Conservation (phyloP, 2,888 invertebrate genomes). For the Chalcis sispes region DNA sequence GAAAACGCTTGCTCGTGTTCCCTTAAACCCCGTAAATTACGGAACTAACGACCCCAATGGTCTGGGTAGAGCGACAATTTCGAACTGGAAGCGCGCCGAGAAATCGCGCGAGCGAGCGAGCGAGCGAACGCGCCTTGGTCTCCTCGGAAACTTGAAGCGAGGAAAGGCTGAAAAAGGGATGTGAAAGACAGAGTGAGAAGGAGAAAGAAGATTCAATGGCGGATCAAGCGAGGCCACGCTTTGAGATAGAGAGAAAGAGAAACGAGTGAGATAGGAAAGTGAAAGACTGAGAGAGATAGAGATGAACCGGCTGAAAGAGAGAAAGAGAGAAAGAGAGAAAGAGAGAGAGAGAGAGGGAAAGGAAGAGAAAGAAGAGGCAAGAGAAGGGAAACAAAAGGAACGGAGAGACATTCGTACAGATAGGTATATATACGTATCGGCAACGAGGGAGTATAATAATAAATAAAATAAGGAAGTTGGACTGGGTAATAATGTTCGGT, state of each 20-base stretch:
- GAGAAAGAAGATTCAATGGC: conserved; percentile 45
- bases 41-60: conserved; percentile 68
- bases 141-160: conserved; percentile 54
- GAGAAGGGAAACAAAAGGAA: conserved; percentile 53
- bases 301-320: conserved; percentile 10
- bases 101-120: conserved; percentile 49
- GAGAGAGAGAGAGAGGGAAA: conserved; percentile 27
- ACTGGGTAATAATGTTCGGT: conserved; percentile 58
- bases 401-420: conserved; percentile 49
- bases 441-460: conserved; percentile 58
- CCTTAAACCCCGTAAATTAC: conserved; percentile 70
- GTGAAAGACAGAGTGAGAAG: conserved; percentile 52
- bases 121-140: too few species aligned
- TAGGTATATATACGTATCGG: background rate
- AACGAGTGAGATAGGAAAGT: too few species aligned
- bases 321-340: conserved; percentile 19
- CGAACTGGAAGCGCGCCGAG: conserved; percentile 40
- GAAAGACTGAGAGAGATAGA: conserved; percentile 13
- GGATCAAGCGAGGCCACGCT: conserved; percentile 43
- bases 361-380: conserved; percentile 14
- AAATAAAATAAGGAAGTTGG: conserved; percentile 68
- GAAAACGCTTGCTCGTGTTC: conserved; percentile 51
- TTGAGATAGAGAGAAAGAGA: conserved; percentile 11
- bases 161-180: conserved; percentile 63
- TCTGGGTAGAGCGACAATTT: conserved; percentile 42